These are phyloP conservation scores for Mirounga angustirostris DNA, from an alignment of 2,113 vertebrate species.

Conservation along the genomic window DNA sequence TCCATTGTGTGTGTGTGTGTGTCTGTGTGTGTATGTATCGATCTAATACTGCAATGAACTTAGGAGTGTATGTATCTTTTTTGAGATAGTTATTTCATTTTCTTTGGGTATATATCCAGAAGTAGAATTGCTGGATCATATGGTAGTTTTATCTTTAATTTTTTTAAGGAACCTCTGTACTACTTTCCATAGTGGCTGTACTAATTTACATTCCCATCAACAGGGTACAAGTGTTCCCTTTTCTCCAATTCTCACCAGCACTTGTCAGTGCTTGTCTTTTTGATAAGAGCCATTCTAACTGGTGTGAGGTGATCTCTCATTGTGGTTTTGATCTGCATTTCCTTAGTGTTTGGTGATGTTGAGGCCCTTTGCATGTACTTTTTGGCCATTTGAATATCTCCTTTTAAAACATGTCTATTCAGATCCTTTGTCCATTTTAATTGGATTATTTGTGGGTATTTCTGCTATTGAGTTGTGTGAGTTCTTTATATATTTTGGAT, in stretches of 20 bases:
- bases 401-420: background rate
- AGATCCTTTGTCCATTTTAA: background rate
- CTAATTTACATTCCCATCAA: background rate
- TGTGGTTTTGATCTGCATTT: background rate
- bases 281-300: background rate
- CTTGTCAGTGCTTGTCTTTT: background rate
- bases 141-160: background rate
- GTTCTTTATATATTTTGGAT: slow-evolving; percentile 14
- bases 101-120: background rate
- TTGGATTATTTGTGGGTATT: background rate
- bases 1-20: background rate
- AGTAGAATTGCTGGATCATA: background rate
- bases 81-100: background rate
- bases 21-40: background rate
- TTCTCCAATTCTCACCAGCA: background rate
- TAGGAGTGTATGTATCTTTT: background rate
- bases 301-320: background rate
- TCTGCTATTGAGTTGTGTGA: background rate
- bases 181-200: background rate
- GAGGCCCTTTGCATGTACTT: background rate
- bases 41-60: background rate
- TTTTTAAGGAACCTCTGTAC: background rate
- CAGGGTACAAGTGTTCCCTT: background rate
- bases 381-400: background rate
- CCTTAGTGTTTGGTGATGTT: background rate